Evolutionary conservation across 1,140 invertebrate species (phyloP), one percentile per base, ranked within the genome.

Genomic region (Sycophaga agraensis): DNA sequence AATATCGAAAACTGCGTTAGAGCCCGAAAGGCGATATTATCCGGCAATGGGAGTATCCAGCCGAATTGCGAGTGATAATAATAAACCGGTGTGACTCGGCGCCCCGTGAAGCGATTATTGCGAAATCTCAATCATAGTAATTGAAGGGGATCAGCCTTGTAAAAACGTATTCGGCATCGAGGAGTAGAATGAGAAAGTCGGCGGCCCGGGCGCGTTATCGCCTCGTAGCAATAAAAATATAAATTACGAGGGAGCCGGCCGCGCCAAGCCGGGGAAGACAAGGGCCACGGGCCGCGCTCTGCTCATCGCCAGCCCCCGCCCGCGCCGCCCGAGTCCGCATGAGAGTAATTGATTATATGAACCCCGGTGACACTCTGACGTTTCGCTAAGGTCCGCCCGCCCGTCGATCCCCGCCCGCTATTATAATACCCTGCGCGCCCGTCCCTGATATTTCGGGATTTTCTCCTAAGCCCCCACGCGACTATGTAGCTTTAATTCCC

Each of bases 361-460:
- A 31, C 53, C 53, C 70, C 70, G 73, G 70, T 76, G 76, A 77
- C 75, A 76, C 75, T 75, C 70, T 76, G 76, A 77, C 75, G 75
- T 76, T 75, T 76, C 66, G 71, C 74, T 77, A 75, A 78, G 75
- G 74, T 75, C 75, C 69, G 66, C 72, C 55, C 55, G 8, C 34
- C 57, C 24, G 24, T 26, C 7, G 28, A 19, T 59, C 63, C 58
- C 55, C 40, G 42, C 40, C 26, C 46, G n/a, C n/a, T n/a, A n/a
- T n/a, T n/a, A n/a, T 48, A 40, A 54, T 54, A n/a, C 14, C 35
- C n/a, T n/a, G n/a, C n/a, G n/a, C n/a, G 14, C 50, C 21, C 35
- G 37, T n/a, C 31, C 34, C 34, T 31, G 53, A 55, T 55, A 55
- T 45, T 40, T 31, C 26, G n/a, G 53, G 53, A 55, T 55, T 55